Percentiles rank a stretch among this genome's conserved stretches.
Evolutionary conservation across 2,888 invertebrate genomes (phyloP).

Genomic region (Eledone cirrhosa): DNA sequence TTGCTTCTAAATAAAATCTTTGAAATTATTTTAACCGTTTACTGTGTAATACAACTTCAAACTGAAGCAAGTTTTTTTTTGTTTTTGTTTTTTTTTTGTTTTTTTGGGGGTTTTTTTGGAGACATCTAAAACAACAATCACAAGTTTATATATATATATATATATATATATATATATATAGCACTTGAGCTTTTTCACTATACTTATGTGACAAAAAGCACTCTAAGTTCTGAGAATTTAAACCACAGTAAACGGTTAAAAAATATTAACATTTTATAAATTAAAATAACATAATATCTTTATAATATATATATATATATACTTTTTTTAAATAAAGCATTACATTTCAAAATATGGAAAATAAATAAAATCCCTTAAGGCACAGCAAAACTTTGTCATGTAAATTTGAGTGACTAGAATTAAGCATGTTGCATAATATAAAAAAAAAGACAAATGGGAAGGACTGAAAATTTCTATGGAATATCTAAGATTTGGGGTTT

Average conservation of each 20-base stretch:
- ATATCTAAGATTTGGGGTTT: too few species aligned
- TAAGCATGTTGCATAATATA: conserved; percentile 18
- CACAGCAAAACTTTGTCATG: conserved; percentile 54
- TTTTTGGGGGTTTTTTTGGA: too few species aligned
- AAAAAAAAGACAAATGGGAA: neutral
- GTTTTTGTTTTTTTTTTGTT: too few species aligned
- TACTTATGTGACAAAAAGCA: neutral
- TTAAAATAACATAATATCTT: conserved; percentile 9
- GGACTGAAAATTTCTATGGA: too few species aligned
- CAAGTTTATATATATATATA: too few species aligned
- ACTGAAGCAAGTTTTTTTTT: too few species aligned
- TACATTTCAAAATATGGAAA: conserved; percentile 12
- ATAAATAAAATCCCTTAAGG: conserved; percentile 53
- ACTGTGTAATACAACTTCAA: too few species aligned
- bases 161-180: too few species aligned
- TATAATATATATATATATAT: conserved; percentile 25
- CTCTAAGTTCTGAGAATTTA: conserved; percentile 17
- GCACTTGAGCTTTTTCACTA: too few species aligned
- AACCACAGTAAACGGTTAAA: conserved; percentile 9
- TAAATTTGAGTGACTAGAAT: conserved; percentile 28
- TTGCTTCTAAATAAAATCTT: too few species aligned
- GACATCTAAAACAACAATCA: too few species aligned
- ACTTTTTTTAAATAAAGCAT: conserved; percentile 5
- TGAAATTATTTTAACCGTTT: too few species aligned
- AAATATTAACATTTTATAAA: conserved; percentile 18